These are phyloP conservation scores for Otolemur garnettii DNA, from an alignment of 2,113 vertebrate genomes.

Conservation along the genomic window DNA sequence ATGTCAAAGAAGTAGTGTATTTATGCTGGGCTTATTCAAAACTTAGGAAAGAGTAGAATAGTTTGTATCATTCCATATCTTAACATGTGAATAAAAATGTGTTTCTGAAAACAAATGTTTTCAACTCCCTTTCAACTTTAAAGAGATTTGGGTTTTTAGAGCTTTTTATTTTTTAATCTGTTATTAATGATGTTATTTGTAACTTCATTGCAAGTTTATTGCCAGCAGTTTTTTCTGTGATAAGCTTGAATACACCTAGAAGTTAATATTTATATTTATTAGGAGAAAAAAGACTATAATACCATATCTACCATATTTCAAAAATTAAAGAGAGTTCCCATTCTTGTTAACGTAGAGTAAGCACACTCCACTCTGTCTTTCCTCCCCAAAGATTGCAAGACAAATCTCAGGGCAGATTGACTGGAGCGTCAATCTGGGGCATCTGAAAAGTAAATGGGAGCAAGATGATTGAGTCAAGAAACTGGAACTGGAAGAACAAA, in stretches of 20 bases:
- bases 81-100: conserved; percentile 18
- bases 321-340: neutral
- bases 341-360: neutral
- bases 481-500: neutral
- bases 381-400: neutral
- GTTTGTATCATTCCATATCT: conserved; percentile 13
- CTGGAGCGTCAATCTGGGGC: neutral
- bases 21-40: neutral
- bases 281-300: neutral
- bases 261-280: neutral
- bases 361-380: neutral
- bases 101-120: neutral
- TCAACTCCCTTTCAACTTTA: neutral
- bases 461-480: neutral
- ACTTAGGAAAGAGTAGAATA: neutral
- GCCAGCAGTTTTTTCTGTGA: neutral
- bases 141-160: neutral
- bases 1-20: neutral
- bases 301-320: conserved; percentile 18
- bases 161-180: neutral
- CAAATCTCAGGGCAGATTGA: neutral
- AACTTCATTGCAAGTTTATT: neutral
- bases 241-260: conserved; percentile 8
- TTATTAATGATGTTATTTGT: neutral
- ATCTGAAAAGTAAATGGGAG: conserved; percentile 12